Base-by-base conservation (phyloP, 2,888 invertebrate species). In the Drosophila borborema region DNA sequence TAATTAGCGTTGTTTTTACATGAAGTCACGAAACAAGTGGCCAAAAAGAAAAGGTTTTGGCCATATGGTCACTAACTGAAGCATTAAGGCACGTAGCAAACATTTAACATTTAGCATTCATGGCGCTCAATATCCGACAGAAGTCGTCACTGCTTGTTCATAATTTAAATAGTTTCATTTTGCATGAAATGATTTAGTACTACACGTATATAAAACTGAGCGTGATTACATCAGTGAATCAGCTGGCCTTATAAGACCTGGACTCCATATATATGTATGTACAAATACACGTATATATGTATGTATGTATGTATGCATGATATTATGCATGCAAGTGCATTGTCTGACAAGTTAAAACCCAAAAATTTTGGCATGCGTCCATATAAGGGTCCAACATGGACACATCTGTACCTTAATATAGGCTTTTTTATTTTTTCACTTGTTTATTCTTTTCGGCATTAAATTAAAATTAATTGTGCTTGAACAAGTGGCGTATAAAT, bases 381-480 rank as follows among this genome's bases (percentile, higher is more conserved):
- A 69, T 75, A 86, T 81, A 89, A 81, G 89, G 89, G 73, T 66
- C 12, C 65, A 70, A 74, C 77, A 86, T 77, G 80, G 77, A 43
- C 73, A 54, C 68, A 46, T 41, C 28, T 41, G 76, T 80, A 81
- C 85, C 85, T 85, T 85, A 86, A 85, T 64, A 61, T 48, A 34
- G n/a, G 51, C 58, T 28, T 45, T 41, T 45, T 45, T 12, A 41
- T 34, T 49, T 53, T 10, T 55, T 38, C 61, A 14, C 40, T 20
- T 48, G 62, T 51, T 66, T 18, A 45, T 31, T 46, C 49, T 43
- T 20, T 72, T 72, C 58, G 68, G 70, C 81, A 70, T 74, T 82
- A 76, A 89, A 86, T 86, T 89, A 79, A 88, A 89, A 81, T 86
- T 79, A 86, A 86, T 86, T 86, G 81, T 89, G 80, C 73, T 78